Conservation (phyloP, 30 jellyfish, hydroid and myxozoan genomes). For the Hydra vulgaris region DNA sequence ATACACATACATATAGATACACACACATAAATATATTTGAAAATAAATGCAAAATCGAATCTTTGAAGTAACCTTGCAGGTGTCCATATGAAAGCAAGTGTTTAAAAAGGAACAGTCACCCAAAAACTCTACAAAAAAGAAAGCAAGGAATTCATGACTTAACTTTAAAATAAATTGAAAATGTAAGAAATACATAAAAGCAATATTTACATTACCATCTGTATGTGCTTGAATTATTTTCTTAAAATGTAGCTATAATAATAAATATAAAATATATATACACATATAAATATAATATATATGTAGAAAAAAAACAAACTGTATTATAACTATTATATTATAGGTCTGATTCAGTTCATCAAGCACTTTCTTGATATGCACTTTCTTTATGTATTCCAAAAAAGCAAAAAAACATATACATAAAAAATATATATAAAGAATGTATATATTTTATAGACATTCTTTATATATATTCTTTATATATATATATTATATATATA, state of each 20-base stretch:
- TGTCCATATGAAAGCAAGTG: constrained; percentile 97
- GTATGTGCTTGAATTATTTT: constrained; percentile 91
- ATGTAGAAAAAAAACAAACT: background rate
- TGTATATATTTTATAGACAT: too few relatives aligned
- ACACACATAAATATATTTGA: too few relatives aligned
- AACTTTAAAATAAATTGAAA: background rate
- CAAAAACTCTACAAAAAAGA: constrained; percentile 42
- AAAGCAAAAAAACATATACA: too few relatives aligned
- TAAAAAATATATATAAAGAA: too few relatives aligned
- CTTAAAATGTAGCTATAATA: constrained; percentile 75
- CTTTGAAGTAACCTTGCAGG: constrained; percentile 99
- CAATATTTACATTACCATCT: constrained; percentile 49
- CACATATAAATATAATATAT: background rate
- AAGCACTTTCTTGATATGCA: background rate
- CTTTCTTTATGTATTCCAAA: too few relatives aligned
- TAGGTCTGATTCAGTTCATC: too few relatives aligned
- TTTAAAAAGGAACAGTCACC: constrained; percentile 99
- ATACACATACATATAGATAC: too few relatives aligned
- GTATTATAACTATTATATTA: too few relatives aligned
- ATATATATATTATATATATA: too few relatives aligned
- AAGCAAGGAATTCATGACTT: background rate
- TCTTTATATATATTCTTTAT: too few relatives aligned
- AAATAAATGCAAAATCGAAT: too few relatives aligned
- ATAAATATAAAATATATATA: background rate
- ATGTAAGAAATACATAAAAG: background rate